Base-by-base conservation (phyloP, 2,888 invertebrate genomes). In the Lucinisca nassula region DNA sequence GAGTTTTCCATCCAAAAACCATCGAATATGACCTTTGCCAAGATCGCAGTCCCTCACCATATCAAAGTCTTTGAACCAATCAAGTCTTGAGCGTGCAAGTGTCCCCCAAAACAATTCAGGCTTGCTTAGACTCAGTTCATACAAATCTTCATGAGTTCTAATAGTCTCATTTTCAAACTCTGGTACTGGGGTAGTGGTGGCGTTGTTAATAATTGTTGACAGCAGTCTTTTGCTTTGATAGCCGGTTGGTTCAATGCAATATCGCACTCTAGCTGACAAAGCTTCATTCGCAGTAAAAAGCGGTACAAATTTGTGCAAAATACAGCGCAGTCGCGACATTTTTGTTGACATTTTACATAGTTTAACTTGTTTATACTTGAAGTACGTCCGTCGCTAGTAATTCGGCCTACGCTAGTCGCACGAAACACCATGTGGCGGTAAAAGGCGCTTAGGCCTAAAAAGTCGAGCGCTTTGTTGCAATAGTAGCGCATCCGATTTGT, bases 1-100 rank as follows among this genome's bases (percentile, higher is more conserved):
- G 10, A 96, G 76, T 85, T 95, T 93, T 32, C 96, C 96, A 79
- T 95, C 95, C 17, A 95, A 32, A 89, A 96, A 96, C 96, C 96
- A 96, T 51, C 84, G 84, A 55, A 95, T 92, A 35, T 94, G 92
- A 6, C 95, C 96, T 38, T 93, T 89, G 4, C 90, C 78, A 87
- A 96, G 87, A 87, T 96, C 93, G 85, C 95, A 95, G 35, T 96
- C 94, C 79, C 91, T 89, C 0, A 96, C 95, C 37, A 87, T 85
- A 14, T 95, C 92, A 87, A 96, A 96, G 55, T 95, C 94, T 80
- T 92, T 88, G 58, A 86, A 89, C 96, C 96, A 96, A 32, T 91
- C 81, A 55, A 96, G 83, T 32, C 96, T 89, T 27, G 93, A 93
- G 45, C 93, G 86, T 12, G 96, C 96, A 75, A 96, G 87, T 35